A percentile compares a stretch with the other conserved stretches of the same genome.
phyloP scores from a whole-genome alignment of 92 coral and sea anemone genomes.

The Parazoanthus swiftii region DNA sequence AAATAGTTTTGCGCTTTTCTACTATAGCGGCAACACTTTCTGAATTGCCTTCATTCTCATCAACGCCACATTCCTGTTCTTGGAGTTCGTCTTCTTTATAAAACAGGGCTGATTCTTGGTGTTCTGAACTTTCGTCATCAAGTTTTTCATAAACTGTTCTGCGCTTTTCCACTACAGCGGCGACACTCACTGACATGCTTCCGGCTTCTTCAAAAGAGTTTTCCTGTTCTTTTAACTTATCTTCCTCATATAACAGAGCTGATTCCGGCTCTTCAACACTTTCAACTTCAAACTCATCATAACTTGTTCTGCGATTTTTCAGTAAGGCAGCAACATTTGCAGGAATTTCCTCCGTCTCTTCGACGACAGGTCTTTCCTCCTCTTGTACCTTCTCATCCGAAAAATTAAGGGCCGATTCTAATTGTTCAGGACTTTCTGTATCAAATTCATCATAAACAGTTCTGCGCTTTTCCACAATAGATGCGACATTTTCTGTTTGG shows the following conservation, averaged over 20 bases:
- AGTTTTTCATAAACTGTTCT: background rate
- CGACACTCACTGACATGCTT: background rate
- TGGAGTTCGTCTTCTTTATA: background rate
- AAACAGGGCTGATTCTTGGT: background rate
- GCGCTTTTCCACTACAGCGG: slow-evolving; percentile 7
- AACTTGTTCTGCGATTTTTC: background rate
- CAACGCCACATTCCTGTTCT: background rate
- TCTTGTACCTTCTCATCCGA: background rate
- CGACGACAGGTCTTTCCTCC: background rate
- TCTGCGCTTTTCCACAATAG: background rate
- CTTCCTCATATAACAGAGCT: background rate
- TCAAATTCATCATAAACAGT: background rate
- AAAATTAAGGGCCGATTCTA: background rate
- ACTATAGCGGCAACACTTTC: background rate
- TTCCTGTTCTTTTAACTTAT: background rate
- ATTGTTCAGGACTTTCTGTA: slow-evolving; percentile 8
- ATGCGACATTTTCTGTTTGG: background rate
- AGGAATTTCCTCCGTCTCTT: background rate
- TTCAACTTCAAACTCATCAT: background rate
- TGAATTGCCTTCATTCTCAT: background rate
- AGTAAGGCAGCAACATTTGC: slow-evolving; percentile 4
- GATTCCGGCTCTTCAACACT: background rate
- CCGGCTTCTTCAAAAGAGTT: background rate
- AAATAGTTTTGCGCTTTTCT: background rate
- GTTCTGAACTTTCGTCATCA: background rate